Base-by-base conservation (phyloP, 2,797 vertebrate species). In the Muscicapa comitata region DNA sequence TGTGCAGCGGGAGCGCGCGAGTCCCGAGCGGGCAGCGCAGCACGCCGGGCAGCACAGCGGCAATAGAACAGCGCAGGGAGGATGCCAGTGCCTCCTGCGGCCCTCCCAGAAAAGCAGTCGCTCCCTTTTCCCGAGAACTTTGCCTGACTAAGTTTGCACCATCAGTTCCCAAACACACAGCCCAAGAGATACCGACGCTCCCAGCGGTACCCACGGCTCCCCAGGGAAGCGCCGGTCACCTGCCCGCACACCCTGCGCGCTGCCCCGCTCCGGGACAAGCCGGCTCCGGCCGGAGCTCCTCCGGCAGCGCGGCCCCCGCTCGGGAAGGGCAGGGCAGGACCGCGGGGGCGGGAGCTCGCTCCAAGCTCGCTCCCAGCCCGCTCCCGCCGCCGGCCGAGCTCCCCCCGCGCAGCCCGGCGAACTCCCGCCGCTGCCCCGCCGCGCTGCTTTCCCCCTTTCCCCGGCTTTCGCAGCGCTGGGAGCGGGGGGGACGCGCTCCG, bases 131-230 rank as follows among this genome's bases (percentile, higher is more conserved):
- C 38, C 47, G 9, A 81, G 33, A 96, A 90, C 92, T 95, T 72
- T n/a, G 62, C 11, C n/a, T 4, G 57, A 53, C 2, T 13, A 55
- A 84, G n/a, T 50, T 50, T 1, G 38, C 37, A 5, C 54, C 15
- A 5, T 2, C 67, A 10, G 25, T 5, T 54, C 17, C 53, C 29
- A 58, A 72, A 72, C 0, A 5, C 11, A 13, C 7, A 33, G 3
- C 24, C 11, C 35, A 2, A 31, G 48, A 11, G 42, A 51, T 0
- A 54, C 6, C 1, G 48, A 24, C 38, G 45, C 5, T 5, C 3
- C 4, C 16, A 23, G 47, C 4, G 43, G 45, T 78, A 58, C 20
- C 42, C 51, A 2, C 23, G 19, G 73, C 55, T 19, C 17, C 26
- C 26, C n/a, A 1, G 48, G 29, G 61, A 13, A 71, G 57, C 8